Percentiles rank a stretch among this genome's conserved stretches.
These are phyloP conservation scores for Dinomys branickii DNA, from an alignment of 2,113 vertebrate genomes.

Conservation along the genomic window DNA sequence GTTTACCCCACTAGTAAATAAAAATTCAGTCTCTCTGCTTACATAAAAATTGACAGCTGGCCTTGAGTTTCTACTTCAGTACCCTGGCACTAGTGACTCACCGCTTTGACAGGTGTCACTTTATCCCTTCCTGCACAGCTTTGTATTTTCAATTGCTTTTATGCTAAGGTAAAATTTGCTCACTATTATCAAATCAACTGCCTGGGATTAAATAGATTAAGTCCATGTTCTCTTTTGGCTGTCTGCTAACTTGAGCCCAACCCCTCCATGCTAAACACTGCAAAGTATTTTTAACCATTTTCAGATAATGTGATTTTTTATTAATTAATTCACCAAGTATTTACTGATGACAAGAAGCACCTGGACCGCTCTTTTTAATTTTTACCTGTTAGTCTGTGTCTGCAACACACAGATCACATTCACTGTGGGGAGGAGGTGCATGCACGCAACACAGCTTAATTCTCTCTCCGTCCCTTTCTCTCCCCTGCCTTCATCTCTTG, in stretches of 20 bases:
- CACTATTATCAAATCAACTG: not conserved
- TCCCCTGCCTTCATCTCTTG: not conserved
- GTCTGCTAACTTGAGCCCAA: not conserved
- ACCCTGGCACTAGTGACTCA: not conserved
- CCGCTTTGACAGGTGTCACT: not conserved
- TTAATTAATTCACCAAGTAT: not conserved
- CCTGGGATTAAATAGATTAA: not conserved
- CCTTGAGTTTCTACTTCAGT: not conserved
- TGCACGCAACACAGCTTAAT: not conserved
- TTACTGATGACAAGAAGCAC: not conserved
- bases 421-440: not conserved
- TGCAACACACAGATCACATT: too few species aligned
- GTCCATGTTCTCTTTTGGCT: not conserved
- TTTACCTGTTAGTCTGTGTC: not conserved
- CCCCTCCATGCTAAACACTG: not conserved
- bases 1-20: too few species aligned
- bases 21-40: too few species aligned
- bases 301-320: not conserved
- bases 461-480: not conserved
- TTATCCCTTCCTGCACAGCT: not conserved
- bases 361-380: not conserved
- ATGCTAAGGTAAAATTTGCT: not conserved
- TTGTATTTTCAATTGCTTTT: not conserved
- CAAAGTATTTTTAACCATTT: conserved; percentile 12
- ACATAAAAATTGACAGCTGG: not conserved